Percentiles rank a stretch among this genome's conserved stretches.
Evolutionary conservation across 1,140 invertebrate genomes (phyloP).

Genomic region (Euborellia annulipes): DNA sequence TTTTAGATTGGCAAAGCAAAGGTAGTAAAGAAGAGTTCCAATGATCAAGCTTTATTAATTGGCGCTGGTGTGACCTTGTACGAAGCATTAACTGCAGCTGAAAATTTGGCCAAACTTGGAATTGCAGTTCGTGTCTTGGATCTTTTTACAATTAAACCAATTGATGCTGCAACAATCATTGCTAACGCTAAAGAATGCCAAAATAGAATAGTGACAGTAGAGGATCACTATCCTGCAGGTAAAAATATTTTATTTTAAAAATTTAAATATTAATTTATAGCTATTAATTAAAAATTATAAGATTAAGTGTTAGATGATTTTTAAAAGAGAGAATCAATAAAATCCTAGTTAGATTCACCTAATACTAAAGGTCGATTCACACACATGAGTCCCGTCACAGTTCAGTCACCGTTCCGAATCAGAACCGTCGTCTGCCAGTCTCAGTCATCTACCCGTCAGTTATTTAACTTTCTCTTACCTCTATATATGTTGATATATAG

Average conservation of each 20-base stretch:
- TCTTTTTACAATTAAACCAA: slow-evolving; percentile 90
- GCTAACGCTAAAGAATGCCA: slow-evolving; percentile 62
- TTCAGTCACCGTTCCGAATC: no score
- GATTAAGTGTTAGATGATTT: not conserved
- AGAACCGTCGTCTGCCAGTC: no score
- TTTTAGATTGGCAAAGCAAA: slow-evolving; percentile 55
- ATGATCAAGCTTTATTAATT: slow-evolving; percentile 73
- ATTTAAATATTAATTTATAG: not conserved
- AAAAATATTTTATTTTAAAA: slow-evolving; percentile 10
- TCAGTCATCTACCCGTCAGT: no score
- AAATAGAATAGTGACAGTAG: slow-evolving; percentile 78
- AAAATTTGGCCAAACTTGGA: slow-evolving; percentile 48
- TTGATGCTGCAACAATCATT: slow-evolving; percentile 66
- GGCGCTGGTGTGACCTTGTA: slow-evolving; percentile 86
- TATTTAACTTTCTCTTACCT: no score
- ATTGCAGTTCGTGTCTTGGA: slow-evolving; percentile 71
- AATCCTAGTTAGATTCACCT: no score
- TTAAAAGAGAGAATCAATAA: no score
- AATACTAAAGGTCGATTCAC: no score
- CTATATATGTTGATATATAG: no score
- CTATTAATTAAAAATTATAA: not conserved
- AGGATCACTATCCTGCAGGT: slow-evolving; percentile 94
- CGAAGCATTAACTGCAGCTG: slow-evolving; percentile 76
- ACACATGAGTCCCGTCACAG: no score
- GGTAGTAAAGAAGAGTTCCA: slow-evolving; percentile 52